Base-by-base conservation (phyloP, 2,797 vertebrate species). In the Momotus momota region DNA sequence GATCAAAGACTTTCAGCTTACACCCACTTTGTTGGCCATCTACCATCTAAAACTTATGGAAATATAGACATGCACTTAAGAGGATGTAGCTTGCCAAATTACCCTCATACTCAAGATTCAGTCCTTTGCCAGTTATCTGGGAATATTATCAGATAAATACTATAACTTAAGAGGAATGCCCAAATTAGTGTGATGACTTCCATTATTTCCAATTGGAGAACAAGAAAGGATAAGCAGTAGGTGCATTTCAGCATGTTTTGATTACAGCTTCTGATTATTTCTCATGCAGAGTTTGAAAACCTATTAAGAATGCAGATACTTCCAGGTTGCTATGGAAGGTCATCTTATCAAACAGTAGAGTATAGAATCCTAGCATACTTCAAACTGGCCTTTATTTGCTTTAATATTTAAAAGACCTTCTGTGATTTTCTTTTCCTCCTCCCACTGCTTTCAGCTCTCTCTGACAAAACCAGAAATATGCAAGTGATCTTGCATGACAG, bases 21-120 rank as follows among this genome's bases (percentile, higher is more conserved):
- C 14, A 16, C 48, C 60, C n/a, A 23, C 33, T 73, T 64, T 69
- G 29, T 9, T 62, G 27, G n/a, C n/a, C 35, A 55, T 14, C 52
- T 35, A 35, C 12, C 35, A 35, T 35, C 41, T n/a, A 72, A 40
- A 43, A 51, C 38, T 72, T 57, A 21, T 2, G 49, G 21, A 60
- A 26, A 7, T 5, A 27, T 0, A 60, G 35, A 57, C 8, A 40
- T 0, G 6, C 8, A 35, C 41, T 62, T 49, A 41, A 52, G 49
- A 86, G 33, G 29, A 73, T 9, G 12, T 3, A 29, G 16, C 22
- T 78, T 79, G 60, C 48, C 58, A 49, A 60, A 72, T 55, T 23
- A n/a, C 22, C 45, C 6, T 41, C 26, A 26, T 19, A 21, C 27
- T 67, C n/a, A 46, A n/a, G 13, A 54, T 40, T 35, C 23, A 51